These are phyloP conservation scores for Drosophila melanosoma DNA, from an alignment of 2,888 invertebrate species.

Conservation along the genomic window DNA sequence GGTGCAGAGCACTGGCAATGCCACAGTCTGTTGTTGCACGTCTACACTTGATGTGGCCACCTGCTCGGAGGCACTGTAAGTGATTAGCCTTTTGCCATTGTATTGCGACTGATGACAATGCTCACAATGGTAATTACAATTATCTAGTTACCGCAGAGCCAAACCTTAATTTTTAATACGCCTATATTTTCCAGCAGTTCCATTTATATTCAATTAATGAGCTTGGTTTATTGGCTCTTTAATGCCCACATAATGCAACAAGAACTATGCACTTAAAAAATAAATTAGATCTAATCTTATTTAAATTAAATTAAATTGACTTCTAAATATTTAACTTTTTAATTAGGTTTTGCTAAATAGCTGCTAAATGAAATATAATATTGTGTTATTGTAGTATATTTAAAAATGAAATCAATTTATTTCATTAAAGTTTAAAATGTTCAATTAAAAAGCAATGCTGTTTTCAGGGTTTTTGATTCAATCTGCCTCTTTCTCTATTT, in stretches of 20 bases:
- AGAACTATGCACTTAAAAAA: no score
- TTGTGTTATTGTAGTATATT: not conserved
- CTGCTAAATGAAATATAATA: not conserved
- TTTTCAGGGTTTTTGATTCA: not conserved
- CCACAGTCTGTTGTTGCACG: constrained; percentile 12
- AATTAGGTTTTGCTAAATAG: not conserved
- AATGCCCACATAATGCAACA: no score
- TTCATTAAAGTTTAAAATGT: not conserved
- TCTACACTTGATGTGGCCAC: constrained; percentile 23
- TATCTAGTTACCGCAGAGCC: not conserved
- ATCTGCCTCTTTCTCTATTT: not conserved
- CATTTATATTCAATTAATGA: not conserved
- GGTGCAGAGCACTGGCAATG: constrained; percentile 27
- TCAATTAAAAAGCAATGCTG: constrained; percentile 10
- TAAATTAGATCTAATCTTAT: not conserved
- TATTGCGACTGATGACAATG: constrained; percentile 26
- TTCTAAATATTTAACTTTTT: not conserved
- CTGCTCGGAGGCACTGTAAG: not conserved
- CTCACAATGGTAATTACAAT: constrained; percentile 33
- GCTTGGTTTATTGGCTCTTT: not conserved
- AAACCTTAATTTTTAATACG: no score
- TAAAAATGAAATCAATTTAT: not conserved
- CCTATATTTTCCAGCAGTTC: not conserved
- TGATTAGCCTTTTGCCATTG: constrained; percentile 41
- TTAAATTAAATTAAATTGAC: not conserved